Percentiles rank a stretch among this genome's conserved stretches.
These are phyloP conservation scores for Gisinianus flammeolus DNA, from an alignment of 2,888 invertebrate species.

Conservation along the genomic window DNA sequence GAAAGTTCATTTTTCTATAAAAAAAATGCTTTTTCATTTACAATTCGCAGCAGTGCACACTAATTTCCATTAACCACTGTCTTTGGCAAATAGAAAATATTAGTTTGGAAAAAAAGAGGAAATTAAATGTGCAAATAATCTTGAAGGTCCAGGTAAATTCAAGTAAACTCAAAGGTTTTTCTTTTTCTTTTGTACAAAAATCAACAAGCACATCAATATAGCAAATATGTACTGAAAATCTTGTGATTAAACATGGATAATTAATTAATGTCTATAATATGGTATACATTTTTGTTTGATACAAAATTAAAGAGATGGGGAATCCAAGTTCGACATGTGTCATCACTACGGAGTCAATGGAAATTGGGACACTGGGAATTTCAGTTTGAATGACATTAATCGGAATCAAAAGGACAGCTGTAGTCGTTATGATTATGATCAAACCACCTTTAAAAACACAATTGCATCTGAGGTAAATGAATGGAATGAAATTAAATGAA, in stretches of 20 bases:
- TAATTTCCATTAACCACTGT: too few species aligned
- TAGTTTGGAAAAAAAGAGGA: too few species aligned
- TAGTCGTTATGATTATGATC: conserved; percentile 48
- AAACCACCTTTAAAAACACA: conserved; percentile 53
- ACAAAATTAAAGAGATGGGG: background rate
- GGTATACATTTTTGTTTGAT: background rate
- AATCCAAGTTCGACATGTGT: conserved; percentile 40
- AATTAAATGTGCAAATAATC: too few species aligned
- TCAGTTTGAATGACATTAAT: conserved; percentile 22
- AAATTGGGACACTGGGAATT: conserved; percentile 35
- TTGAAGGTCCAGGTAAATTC: too few species aligned
- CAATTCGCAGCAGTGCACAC: too few species aligned
- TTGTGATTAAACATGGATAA: background rate
- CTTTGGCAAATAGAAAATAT: too few species aligned
- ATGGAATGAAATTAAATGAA: background rate
- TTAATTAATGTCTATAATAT: background rate
- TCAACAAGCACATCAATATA: too few species aligned
- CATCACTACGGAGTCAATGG: conserved; percentile 29
- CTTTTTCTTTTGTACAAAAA: too few species aligned
- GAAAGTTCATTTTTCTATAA: background rate
- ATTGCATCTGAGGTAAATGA: conserved; percentile 47
- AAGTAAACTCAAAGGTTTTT: too few species aligned
- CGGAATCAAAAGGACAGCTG: conserved; percentile 27
- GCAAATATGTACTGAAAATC: too few species aligned
- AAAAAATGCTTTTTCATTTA: too few species aligned